These are phyloP conservation scores for Phycodurus eques DNA, from an alignment of 2,113 vertebrate genomes.

Conservation along the genomic window DNA sequence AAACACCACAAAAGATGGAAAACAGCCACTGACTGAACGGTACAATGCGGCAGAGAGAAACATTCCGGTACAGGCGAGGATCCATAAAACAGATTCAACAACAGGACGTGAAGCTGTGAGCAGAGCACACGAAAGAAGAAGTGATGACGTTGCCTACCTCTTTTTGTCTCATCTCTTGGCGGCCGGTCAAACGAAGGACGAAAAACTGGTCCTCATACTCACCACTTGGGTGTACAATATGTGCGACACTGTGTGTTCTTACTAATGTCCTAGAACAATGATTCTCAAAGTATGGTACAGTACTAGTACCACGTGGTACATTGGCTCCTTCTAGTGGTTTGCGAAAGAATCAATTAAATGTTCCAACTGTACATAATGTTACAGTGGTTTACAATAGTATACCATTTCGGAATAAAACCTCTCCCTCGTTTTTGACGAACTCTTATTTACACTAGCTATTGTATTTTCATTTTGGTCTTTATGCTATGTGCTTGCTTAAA, in stretches of 20 bases:
- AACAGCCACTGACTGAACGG: constrained; percentile 33
- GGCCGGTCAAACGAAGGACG: constrained; percentile 55
- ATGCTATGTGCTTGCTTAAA: no score
- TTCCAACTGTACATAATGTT: no score
- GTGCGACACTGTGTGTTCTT: not conserved
- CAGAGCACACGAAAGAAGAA: constrained; percentile 33
- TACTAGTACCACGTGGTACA: no score
- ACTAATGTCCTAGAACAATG: not conserved
- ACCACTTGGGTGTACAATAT: not conserved
- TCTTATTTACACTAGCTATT: no score
- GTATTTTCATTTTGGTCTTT: no score
- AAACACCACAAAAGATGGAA: constrained; percentile 36
- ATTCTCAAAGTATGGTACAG: not conserved
- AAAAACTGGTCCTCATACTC: constrained; percentile 33
- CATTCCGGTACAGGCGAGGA: constrained; percentile 37
- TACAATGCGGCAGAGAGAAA: constrained; percentile 30
- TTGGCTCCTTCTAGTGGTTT: no score
- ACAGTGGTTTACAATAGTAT: no score
- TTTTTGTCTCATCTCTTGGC: constrained; percentile 51
- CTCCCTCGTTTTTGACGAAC: no score
- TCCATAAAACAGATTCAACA: constrained; percentile 47
- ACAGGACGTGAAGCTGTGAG: constrained; percentile 46
- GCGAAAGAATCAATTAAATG: no score
- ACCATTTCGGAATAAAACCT: no score
- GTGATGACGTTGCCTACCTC: constrained; percentile 62